A percentile compares a stretch with the other conserved stretches of the same genome.
These are phyloP conservation scores for Struthio camelus DNA, from an alignment of 2,113 vertebrate genomes.

Conservation along the genomic window DNA sequence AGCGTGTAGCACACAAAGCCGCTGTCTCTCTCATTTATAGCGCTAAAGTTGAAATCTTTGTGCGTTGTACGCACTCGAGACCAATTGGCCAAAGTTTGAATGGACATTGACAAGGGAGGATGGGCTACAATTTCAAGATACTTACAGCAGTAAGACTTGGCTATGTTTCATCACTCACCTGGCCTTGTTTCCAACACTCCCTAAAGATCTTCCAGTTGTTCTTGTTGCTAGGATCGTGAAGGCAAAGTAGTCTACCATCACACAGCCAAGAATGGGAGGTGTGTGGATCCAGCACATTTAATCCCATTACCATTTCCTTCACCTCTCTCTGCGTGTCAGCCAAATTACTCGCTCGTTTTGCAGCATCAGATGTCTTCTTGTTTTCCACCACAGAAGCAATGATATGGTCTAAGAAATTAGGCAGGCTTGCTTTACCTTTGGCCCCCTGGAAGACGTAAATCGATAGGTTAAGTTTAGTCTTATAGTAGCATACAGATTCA, in stretches of 20 bases:
- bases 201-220: slow-evolving; percentile 99
- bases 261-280: slow-evolving; percentile 99
- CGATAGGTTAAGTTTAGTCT: background rate
- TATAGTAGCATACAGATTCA: background rate
- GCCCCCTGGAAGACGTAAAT: slow-evolving; percentile 80
- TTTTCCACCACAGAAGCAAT: slow-evolving; percentile 99
- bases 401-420: slow-evolving; percentile 97
- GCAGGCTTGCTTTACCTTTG: slow-evolving; percentile 93
- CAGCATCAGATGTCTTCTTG: slow-evolving; percentile 91
- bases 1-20: background rate
- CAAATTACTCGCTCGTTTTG: slow-evolving; percentile 80
- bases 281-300: slow-evolving; percentile 95
- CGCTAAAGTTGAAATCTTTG: background rate
- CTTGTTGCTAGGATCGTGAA: slow-evolving; percentile 96
- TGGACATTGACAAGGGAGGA: background rate
- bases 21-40: background rate
- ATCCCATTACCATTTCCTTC: slow-evolving; percentile 93
- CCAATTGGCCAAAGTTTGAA: background rate
- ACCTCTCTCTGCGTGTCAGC: slow-evolving; percentile 84
- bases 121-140: background rate
- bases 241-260: slow-evolving; percentile 95
- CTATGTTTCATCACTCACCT: slow-evolving; percentile 78
- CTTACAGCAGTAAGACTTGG: background rate
- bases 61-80: background rate
- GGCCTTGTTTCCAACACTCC: slow-evolving; percentile 99